Evolutionary conservation across 2,888 invertebrate species (phyloP), one percentile per base, ranked within the genome.

Genomic region (Cosmia pyralina): DNA sequence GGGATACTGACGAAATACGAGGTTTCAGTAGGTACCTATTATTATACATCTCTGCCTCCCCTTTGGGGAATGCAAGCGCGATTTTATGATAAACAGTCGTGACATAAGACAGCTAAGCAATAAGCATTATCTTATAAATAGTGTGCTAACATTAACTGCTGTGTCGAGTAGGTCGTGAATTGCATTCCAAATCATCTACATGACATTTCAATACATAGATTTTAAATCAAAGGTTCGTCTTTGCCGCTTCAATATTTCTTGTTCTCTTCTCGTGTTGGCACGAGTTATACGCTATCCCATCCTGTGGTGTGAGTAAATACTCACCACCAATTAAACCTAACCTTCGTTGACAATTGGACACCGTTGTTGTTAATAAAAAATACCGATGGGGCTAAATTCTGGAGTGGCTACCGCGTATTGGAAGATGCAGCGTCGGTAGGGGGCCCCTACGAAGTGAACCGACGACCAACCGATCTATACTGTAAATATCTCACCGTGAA

Each of bases 81-180:
- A 46, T 13, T 3, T 38, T 34, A 50, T n/a, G 10, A 28, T 62
- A 46, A 50, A 8, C 22, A 77, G 22, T 78, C 69, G 73, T 74
- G 78, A 78, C 70, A 70, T 79, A 44, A 62, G 4, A 44, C 19
- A 52, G 19, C 55, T 57, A 52, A 77, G 55, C 41, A 64, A 59
- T 67, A 55, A n/a, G 46, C 46, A 77, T 64, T 81, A 58, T 82
- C 48, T 53, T 50, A n/a, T 55, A 55, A 81, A 50, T 34, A 62
- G 34, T 69, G 34, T 44, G 48, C 28, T 72, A 7, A 53, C 62
- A 63, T 67, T 75, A 58, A 81, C 59, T 38, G 64, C 7, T 50
- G 44, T 59, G n/a, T 68, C 48, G 63, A 41, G 55, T 67, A 53
- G 67, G 64, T 78, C 79, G 63, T 71, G 65, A 50, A 71, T 60